These are phyloP conservation scores for Pao palembangensis DNA, from an alignment of 2,113 vertebrate genomes.

Conservation along the genomic window DNA sequence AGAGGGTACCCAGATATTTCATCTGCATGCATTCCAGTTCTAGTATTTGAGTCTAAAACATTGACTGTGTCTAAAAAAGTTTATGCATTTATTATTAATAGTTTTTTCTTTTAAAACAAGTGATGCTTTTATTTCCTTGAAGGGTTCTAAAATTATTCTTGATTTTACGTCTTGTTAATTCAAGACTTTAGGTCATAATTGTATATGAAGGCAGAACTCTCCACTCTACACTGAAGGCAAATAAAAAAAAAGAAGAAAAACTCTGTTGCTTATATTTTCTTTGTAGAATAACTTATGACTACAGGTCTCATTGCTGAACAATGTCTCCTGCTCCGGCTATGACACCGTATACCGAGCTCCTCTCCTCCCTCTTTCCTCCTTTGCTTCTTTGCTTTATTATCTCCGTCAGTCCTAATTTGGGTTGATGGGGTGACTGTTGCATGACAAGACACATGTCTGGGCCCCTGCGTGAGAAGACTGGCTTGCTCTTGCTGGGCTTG, in stretches of 20 bases:
- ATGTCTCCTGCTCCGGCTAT: slow-evolving; percentile 43
- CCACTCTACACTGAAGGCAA: neutral
- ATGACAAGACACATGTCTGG: slow-evolving; percentile 72
- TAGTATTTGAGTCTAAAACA: no score
- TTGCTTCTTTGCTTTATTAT: slow-evolving; percentile 56
- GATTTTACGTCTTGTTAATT: no score
- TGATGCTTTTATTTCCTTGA: no score
- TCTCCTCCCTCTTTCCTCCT: slow-evolving; percentile 32
- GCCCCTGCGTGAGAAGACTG: slow-evolving; percentile 75
- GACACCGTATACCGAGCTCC: slow-evolving; percentile 20
- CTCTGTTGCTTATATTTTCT: slow-evolving; percentile 1
- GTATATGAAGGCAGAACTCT: neutral
- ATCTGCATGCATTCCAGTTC: no score
- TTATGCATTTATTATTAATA: no score
- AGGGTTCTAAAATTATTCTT: no score
- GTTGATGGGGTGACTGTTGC: slow-evolving; percentile 66
- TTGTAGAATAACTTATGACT: slow-evolving; percentile 43
- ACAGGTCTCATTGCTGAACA: slow-evolving; percentile 40
- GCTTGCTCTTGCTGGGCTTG: slow-evolving; percentile 62
- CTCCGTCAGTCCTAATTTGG: slow-evolving; percentile 64
- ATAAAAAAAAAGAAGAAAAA: no score
- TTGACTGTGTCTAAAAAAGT: no score
- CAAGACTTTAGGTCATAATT: neutral
- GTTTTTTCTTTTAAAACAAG: no score
- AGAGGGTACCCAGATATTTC: no score